Percentiles rank a stretch among this genome's conserved stretches.
These are phyloP conservation scores for Leptodactylus fallax DNA, from an alignment of 2,797 vertebrate species.

Conservation along the genomic window DNA sequence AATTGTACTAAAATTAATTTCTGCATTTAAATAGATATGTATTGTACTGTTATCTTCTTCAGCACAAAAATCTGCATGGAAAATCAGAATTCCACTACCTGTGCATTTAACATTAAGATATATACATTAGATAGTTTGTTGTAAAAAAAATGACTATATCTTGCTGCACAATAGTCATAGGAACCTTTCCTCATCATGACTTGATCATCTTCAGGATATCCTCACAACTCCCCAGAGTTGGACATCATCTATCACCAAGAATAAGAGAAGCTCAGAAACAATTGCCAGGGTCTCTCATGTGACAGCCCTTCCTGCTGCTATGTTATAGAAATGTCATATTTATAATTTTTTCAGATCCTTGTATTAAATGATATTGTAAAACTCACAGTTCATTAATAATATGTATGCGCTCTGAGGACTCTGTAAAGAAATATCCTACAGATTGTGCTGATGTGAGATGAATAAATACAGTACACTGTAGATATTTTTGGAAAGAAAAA, in stretches of 20 bases:
- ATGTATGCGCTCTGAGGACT: neutral
- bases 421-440: neutral
- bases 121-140: too few relatives aligned
- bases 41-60: too few relatives aligned
- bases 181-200: neutral
- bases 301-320: neutral
- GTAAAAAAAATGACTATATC: neutral
- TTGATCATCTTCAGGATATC: neutral
- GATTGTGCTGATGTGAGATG: conserved; percentile 14
- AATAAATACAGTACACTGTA: conserved; percentile 12
- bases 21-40: too few relatives aligned
- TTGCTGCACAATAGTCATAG: neutral
- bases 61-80: too few relatives aligned
- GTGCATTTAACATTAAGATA: neutral
- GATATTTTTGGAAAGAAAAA: conserved; percentile 20
- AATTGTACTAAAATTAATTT: too few relatives aligned
- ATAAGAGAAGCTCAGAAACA: neutral
- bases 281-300: neutral
- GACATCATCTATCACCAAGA: neutral
- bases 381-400: neutral
- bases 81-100: too few relatives aligned
- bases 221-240: neutral
- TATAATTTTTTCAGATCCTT: neutral
- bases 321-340: neutral
- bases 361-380: neutral